These are phyloP conservation scores for Cyclophora punctaria DNA, from an alignment of 2,888 invertebrate genomes.

Conservation along the genomic window DNA sequence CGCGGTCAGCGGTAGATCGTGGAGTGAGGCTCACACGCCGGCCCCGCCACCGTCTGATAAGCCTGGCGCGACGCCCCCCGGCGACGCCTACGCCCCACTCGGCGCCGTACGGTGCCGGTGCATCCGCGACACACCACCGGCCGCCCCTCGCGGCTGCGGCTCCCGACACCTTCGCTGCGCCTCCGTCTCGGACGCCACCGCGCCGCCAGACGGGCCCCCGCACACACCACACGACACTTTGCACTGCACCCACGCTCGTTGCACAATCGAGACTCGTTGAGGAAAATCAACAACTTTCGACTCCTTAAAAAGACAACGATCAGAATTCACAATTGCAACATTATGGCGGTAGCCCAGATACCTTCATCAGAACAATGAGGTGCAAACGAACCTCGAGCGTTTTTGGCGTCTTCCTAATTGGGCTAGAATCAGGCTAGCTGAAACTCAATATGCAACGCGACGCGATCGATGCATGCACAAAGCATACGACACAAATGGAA, in stretches of 20 bases:
- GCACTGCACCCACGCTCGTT: conserved; percentile 44
- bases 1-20: conserved; percentile 63
- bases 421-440: conserved; percentile 46
- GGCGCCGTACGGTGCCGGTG: conserved; percentile 54
- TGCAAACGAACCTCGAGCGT: conserved; percentile 58
- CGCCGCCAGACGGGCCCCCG: conserved; percentile 60
- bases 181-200: conserved; percentile 17
- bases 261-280: conserved; percentile 54
- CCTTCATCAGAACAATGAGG: conserved; percentile 59
- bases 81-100: conserved; percentile 73
- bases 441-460: conserved; percentile 67
- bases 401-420: conserved; percentile 70
- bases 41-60: conserved; percentile 73
- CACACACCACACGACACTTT: conserved; percentile 50
- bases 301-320: conserved; percentile 69
- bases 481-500: conserved; percentile 49
- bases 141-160: conserved; percentile 51
- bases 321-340: conserved; percentile 50
- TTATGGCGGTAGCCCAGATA: conserved; percentile 56
- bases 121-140: conserved; percentile 56
- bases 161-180: conserved; percentile 31
- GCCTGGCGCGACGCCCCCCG: conserved; percentile 74
- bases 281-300: conserved; percentile 67
- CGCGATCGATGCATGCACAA: conserved; percentile 40
- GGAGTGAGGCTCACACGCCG: conserved; percentile 72